phyloP scores from a whole-genome alignment of 2,113 vertebrate species.

The Tupaia tana region DNA sequence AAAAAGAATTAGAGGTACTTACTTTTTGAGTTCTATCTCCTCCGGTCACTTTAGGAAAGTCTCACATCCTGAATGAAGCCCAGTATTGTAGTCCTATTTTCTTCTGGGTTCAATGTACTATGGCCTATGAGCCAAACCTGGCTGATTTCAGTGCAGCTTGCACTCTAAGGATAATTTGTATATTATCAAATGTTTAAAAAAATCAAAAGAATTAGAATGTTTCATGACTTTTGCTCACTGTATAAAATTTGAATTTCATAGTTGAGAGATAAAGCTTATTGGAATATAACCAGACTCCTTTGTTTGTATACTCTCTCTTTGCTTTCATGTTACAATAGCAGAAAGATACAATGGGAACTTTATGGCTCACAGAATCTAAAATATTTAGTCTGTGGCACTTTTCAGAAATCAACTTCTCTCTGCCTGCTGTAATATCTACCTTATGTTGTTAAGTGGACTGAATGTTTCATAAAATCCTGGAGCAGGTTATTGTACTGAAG shows the following conservation, averaged over 20 bases:
- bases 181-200: slow-evolving; percentile 42
- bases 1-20: neutral
- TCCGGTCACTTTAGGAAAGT: neutral
- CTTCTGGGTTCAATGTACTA: neutral
- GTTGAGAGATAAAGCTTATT: slow-evolving; percentile 54
- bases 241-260: slow-evolving; percentile 51
- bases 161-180: slow-evolving; percentile 26
- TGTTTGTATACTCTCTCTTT: neutral
- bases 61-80: neutral
- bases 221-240: slow-evolving; percentile 4
- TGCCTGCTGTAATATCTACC: neutral
- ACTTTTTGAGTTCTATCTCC: neutral
- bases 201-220: slow-evolving; percentile 19
- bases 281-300: neutral
- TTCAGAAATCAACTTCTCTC: neutral
- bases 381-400: neutral
- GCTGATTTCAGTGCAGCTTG: neutral
- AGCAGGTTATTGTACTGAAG: neutral
- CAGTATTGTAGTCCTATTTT: neutral
- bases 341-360: neutral
- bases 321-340: neutral
- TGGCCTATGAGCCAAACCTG: neutral
- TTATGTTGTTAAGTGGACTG: neutral
- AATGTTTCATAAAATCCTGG: neutral
- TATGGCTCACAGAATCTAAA: neutral